Evolutionary conservation across 2,888 invertebrate genomes (phyloP), one percentile per base, ranked within the genome.

Genomic region (Acronicta aceris): DNA sequence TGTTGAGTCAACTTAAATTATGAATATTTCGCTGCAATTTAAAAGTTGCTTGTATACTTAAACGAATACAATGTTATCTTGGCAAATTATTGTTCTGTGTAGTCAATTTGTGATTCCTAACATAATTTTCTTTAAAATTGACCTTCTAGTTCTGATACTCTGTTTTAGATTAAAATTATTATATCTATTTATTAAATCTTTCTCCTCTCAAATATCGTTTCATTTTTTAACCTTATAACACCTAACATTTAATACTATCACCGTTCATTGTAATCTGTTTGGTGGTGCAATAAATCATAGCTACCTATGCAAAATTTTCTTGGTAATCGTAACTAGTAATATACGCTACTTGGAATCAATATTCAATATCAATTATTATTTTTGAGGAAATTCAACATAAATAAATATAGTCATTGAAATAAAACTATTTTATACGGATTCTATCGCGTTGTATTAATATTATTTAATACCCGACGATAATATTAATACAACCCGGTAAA

Each of bases 101-200:
- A 89, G 87, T 90, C 85, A 86, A 89, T 87, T 88, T 84, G 85
- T 85, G 82, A 89, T 85, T 87, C 84, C 83, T 87, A 79, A 85
- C 81, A 85, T 82, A 65, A 74, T 84, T 89, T 92, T 83, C 82
- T 85, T 88, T 84, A 82, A 82, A 84, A 88, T 89, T 84, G 77
- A 87, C 84, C 85, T 88, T 86, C 84, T 90, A 87, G 87, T 86
- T 90, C 91, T 85, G 86, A 88, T 89, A 89, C 84, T 88, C 87
- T 90, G 92, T 92, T 93, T 89, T 89, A 93, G 90, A 92, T 86
- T 90, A 89, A 90, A 91, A 86, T 86, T 86, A 90, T 91, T 89
- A 89, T 90, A 92, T 90, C 91, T 93, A 94, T 93, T 93, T 94
- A 94, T 93, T 94, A 94, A 94, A 94, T 90, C 90, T 92, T 92